These are phyloP conservation scores for Hoplostethus mediterraneus DNA, from an alignment of 2,797 vertebrate genomes.

Conservation along the genomic window DNA sequence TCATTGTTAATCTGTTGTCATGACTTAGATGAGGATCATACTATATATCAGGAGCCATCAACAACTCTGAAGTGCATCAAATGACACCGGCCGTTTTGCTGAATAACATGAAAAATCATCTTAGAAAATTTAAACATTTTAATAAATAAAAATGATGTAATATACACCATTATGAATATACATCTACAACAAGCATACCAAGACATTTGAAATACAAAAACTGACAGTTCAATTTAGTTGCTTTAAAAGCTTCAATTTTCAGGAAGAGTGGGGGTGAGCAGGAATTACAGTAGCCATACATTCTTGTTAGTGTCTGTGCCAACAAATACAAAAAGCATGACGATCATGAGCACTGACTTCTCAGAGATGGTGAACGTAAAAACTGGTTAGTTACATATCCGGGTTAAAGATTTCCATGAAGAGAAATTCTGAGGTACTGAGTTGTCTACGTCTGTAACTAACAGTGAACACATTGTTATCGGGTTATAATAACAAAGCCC, in stretches of 20 bases:
- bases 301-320: constrained; percentile 79
- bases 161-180: constrained; percentile 84
- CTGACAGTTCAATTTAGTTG: constrained; percentile 69
- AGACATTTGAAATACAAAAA: constrained; percentile 82
- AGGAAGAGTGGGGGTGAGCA: constrained; percentile 66
- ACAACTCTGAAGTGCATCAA: constrained; percentile 3
- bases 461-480: constrained; percentile 58
- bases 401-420: constrained; percentile 53
- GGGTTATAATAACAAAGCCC: constrained; percentile 22
- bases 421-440: constrained; percentile 76
- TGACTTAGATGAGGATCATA: too few species aligned
- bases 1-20: too few species aligned
- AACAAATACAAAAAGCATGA: constrained; percentile 74
- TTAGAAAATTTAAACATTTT: constrained; percentile 82
- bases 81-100: neutral
- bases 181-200: constrained; percentile 84
- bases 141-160: constrained; percentile 85
- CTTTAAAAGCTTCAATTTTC: constrained; percentile 69
- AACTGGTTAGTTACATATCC: constrained; percentile 30
- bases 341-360: constrained; percentile 57
- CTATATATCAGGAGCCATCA: too few species aligned
- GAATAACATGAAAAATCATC: constrained; percentile 59
- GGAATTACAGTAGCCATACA: constrained; percentile 78
- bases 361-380: constrained; percentile 58
- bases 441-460: constrained; percentile 72